Evolutionary conservation across 2,797 vertebrate genomes (phyloP).

Genomic region (Limnodromus scolopaceus): DNA sequence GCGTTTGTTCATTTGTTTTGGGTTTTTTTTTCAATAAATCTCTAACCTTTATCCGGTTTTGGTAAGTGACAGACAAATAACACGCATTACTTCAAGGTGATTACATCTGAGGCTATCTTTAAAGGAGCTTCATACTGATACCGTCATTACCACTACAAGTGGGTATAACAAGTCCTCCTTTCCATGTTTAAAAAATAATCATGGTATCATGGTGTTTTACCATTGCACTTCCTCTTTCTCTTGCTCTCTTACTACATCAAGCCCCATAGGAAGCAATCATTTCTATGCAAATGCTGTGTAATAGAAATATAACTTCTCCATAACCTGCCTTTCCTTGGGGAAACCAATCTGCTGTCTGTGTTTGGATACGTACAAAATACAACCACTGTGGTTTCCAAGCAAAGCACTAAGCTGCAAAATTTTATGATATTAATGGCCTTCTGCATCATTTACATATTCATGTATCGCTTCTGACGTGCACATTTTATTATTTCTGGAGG

Average conservation of each 20-base stretch:
- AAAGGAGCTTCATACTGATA: neutral
- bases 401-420: neutral
- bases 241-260: neutral
- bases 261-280: constrained; percentile 1
- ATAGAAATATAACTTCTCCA: constrained; percentile 23
- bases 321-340: constrained; percentile 5
- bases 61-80: neutral
- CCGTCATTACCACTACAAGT: neutral
- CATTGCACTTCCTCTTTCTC: neutral
- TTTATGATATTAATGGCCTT: neutral
- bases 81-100: neutral
- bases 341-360: neutral
- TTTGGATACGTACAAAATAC: neutral
- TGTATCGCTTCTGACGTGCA: neutral
- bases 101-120: neutral
- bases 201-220: neutral
- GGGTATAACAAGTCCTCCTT: neutral
- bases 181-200: neutral
- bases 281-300: constrained; percentile 24
- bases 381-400: neutral
- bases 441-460: constrained; percentile 11
- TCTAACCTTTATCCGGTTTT: neutral
- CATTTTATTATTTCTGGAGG: neutral
- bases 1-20: neutral
- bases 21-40: neutral